Percentiles rank a stretch among this genome's conserved stretches.
Conservation (phyloP, 2,888 invertebrate genomes). For the Geophilus truncorum region DNA sequence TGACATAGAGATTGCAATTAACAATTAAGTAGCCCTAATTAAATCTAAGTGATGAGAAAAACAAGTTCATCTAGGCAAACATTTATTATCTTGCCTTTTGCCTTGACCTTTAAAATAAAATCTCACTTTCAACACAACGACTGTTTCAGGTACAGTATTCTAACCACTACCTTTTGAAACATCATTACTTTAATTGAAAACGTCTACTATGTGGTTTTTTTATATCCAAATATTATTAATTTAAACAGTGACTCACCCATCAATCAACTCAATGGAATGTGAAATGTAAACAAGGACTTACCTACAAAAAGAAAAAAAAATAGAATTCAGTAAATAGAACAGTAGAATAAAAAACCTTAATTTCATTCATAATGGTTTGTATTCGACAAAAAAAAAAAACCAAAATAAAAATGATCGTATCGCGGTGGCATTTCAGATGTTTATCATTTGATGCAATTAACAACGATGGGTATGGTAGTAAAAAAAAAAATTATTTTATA, state of each 20-base stretch:
- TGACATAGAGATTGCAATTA: no score
- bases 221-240: background rate
- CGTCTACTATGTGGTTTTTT: no score
- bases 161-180: background rate
- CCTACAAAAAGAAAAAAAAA: background rate
- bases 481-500: no score
- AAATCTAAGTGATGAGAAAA: background rate
- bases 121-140: background rate
- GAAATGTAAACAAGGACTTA: background rate
- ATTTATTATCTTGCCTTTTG: background rate
- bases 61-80: background rate
- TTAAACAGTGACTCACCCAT: background rate
- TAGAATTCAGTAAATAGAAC: background rate
- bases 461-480: no score
- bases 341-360: no score
- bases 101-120: background rate
- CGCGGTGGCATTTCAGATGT: background rate
- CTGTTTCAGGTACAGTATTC: background rate
- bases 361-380: background rate
- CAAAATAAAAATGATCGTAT: background rate
- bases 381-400: background rate
- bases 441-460: background rate
- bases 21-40: background rate
- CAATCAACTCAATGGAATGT: background rate
- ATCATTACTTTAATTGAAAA: no score